Conservation (phyloP, 2,888 invertebrate species). For the Clistopyga incitator region DNA sequence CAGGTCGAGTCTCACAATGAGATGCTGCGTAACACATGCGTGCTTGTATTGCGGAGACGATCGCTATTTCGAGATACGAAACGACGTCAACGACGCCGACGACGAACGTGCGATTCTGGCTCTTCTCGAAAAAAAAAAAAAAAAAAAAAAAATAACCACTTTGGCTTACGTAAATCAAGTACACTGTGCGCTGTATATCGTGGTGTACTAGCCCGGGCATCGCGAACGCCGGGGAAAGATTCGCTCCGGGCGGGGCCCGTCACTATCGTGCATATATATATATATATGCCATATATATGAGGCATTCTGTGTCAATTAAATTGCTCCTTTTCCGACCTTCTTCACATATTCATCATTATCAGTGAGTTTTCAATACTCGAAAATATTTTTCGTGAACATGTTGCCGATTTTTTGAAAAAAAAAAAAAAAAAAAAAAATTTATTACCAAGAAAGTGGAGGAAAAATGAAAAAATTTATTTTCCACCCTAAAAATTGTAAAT, state of each 20-base stretch:
- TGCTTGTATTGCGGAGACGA: conserved; percentile 51
- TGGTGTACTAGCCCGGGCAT: conserved; percentile 38
- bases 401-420: too few relatives aligned
- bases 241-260: conserved; percentile 60
- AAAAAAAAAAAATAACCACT: conserved; percentile 31
- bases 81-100: conserved; percentile 40
- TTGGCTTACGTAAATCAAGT: conserved; percentile 63
- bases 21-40: conserved; percentile 47
- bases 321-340: too few relatives aligned
- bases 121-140: conserved; percentile 30
- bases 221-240: conserved; percentile 55
- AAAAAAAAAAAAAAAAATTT: too few relatives aligned
- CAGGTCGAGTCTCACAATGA: conserved; percentile 51
- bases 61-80: conserved; percentile 51
- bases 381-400: too few relatives aligned
- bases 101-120: conserved; percentile 48
- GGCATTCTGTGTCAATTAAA: too few relatives aligned
- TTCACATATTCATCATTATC: too few relatives aligned
- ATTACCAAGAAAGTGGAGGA: too few relatives aligned
- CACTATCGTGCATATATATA: conserved; percentile 16
- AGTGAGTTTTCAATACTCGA: too few relatives aligned
- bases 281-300: conserved; percentile 3
- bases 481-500: too few relatives aligned
- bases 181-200: neutral
- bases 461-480: too few relatives aligned